Conservation (phyloP, 2,113 vertebrate species). For the Callipepla californica region DNA sequence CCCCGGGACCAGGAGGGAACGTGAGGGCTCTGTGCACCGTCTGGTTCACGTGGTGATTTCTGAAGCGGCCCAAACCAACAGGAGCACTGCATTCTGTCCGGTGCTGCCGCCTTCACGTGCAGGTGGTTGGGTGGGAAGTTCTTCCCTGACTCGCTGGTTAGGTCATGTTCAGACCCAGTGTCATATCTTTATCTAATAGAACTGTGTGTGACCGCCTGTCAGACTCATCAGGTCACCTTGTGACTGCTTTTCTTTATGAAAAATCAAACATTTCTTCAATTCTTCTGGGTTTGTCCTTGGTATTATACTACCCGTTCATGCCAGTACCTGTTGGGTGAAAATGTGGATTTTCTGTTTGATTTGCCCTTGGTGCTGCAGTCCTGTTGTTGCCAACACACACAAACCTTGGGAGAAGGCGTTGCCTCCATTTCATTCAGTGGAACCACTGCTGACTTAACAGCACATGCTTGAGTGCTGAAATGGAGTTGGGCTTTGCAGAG, state of each 20-base stretch:
- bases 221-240: not conserved
- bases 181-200: not conserved
- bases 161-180: not conserved
- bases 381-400: not conserved
- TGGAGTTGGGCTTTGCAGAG: not conserved
- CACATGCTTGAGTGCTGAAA: not conserved
- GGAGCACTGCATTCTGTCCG: accelerated
- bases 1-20: not conserved
- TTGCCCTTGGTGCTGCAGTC: not conserved
- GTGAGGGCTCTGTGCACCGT: not conserved
- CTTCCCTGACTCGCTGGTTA: not conserved
- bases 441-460: accelerated
- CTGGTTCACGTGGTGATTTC: not conserved
- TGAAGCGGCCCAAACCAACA: not conserved
- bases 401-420: not conserved
- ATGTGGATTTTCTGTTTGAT: not conserved
- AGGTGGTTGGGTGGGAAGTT: not conserved
- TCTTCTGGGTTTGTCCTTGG: not conserved
- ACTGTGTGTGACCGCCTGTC: not conserved
- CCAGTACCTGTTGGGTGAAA: not conserved
- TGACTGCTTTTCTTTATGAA: not conserved
- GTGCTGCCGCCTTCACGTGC: accelerated
- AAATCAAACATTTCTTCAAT: not conserved
- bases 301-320: not conserved
- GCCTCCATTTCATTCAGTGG: not conserved